Base-by-base conservation (phyloP, 1,140 invertebrate genomes). In the Drosophila punjabiensis region DNA sequence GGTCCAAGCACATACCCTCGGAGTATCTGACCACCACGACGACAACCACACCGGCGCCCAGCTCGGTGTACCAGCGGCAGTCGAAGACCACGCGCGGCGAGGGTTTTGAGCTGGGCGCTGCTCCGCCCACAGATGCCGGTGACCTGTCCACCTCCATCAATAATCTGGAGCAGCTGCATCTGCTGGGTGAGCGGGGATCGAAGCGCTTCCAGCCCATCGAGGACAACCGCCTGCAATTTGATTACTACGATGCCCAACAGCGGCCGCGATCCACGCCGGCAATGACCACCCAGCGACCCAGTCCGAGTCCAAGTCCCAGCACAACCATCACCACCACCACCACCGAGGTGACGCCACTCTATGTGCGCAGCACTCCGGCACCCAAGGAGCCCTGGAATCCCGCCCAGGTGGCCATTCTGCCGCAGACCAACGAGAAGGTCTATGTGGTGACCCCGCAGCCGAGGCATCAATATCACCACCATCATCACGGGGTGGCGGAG, bases 391-490 rank as follows among this genome's bases (percentile, higher is more conserved):
- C 94, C 4, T 96, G 96, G 96, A 94, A 95, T 28, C 92, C 94
- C 76, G 94, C 96, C 63, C 94, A 96, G 89, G 94, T 96, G n/a
- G 95, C 96, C 11, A 95, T 96, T 78, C 95, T 96, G 4, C 95
- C 96, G 35, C 92, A 95, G 45, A 96, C 96, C 6, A 96, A 96
- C 76, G 96, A 97, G 93, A 96, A 96, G 92, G 95, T 97, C 0
- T 97, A 97, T 80, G 95, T 97, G 11, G 96, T 97, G 3, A 97
- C 96, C 5, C 96, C 96, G 10, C 95, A 96, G 68, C 37, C 80
- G 48, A 56, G 63, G 61, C 66, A 35, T 18, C 79, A 43, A 55
- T 56, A 39, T 48, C 53, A 58, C 32, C 43, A 61, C 16, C 41
- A 66, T 5, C 35, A 73, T 10, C 20, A 79, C 33, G 14, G 50